Evolutionary conservation across 1,140 invertebrate species (phyloP), one percentile per base, ranked within the genome.

Genomic region (Hormaphis cornu): DNA sequence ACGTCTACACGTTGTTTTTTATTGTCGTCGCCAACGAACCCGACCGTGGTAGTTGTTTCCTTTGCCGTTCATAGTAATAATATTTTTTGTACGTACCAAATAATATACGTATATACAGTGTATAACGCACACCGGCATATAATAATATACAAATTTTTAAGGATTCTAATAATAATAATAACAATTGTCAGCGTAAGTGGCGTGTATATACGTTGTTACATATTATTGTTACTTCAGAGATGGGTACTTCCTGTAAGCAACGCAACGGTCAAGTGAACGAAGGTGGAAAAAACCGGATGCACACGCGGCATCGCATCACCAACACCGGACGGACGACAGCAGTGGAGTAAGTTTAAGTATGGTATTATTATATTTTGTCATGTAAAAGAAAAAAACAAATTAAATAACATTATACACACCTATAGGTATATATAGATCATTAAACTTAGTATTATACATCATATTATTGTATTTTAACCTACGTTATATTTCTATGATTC

Each of bases 201-300:
- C 22, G 54, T 40, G 54, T 54, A 35, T 26, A 33, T 33, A 35
- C 33, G 33, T 24, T 35, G 16, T 56, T 56, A n/a, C n/a, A n/a
- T n/a, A 40, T 58, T 58, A 37, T 37, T 56, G 53, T 56, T 58
- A 58, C 24, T 58, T 20, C 20, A 37, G 7, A 33, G 14, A 24
- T n/a, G n/a, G n/a, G n/a, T 58, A 58, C 54, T 58, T 58, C 54
- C 54, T 58, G 54, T 40, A 37, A 56, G 53, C 33, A 40, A 58
- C 54, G 46, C 46, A 26, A 50, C 22, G 54, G 35, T 58, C 54
- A 58, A 35, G 54, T 58, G 33, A 58, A 58, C 9, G 53, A 16
- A 24, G 20, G 22, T 48, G 24, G 4, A 56, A 24, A 58, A 40
- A 58, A 58, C 54, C 33, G 54, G 54, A 58, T 58, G 54, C 54